Evolutionary conservation across 1,140 invertebrate species (phyloP).

Genomic region (Eurosta solidaginis): DNA sequence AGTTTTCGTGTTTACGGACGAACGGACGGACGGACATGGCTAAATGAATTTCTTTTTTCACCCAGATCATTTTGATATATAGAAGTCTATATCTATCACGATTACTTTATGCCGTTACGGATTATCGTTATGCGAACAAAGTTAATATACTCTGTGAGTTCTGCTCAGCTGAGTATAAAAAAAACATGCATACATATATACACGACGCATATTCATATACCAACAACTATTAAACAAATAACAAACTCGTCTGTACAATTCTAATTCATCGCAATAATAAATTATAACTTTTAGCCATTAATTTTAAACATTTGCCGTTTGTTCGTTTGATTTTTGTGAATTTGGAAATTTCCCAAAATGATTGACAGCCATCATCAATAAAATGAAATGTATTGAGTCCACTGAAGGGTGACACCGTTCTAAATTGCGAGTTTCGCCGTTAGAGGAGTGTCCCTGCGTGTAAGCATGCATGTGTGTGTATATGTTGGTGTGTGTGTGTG

Average conservation of each 20-base stretch:
- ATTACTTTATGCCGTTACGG: too few relatives aligned
- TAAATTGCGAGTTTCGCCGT: neutral
- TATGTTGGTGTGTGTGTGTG: neutral
- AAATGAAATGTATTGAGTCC: neutral
- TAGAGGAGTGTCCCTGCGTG: neutral
- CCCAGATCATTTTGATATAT: too few relatives aligned
- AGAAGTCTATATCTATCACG: too few relatives aligned
- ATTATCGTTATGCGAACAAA: too few relatives aligned
- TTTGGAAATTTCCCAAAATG: conserved; percentile 1
- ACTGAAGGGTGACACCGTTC: neutral
- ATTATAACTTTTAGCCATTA: conserved; percentile 22
- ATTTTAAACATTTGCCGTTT: conserved; percentile 16
- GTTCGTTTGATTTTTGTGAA: conserved; percentile 21
- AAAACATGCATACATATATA: neutral
- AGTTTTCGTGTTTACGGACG: too few relatives aligned
- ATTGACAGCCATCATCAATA: conserved; percentile 27
- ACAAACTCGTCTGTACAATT: neutral
- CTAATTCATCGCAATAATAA: neutral
- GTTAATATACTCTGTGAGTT: too few relatives aligned
- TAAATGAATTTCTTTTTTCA: too few relatives aligned
- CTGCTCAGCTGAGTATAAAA: too few relatives aligned
- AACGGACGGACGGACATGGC: too few relatives aligned
- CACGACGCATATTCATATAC: neutral
- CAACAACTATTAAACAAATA: neutral
- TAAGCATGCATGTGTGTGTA: neutral